Evolutionary conservation across 2,888 invertebrate genomes (phyloP).

Genomic region (Tetrapedia diversipes): DNA sequence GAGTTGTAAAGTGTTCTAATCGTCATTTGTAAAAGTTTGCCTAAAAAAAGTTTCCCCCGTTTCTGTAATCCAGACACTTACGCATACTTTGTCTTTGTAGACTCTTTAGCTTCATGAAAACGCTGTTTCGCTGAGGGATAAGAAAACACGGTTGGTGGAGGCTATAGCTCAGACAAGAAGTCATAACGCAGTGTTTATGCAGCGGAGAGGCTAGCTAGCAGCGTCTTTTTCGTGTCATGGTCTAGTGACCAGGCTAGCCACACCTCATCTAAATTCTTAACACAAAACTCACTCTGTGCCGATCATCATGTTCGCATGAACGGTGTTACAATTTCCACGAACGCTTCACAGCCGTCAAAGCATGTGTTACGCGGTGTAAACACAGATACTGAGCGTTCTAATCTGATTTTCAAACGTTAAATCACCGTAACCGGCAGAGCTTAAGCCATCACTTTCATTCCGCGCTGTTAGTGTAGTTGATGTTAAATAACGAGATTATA

Average conservation of each 20-base stretch:
- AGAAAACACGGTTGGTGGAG: conserved; percentile 9
- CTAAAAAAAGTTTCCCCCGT: neutral
- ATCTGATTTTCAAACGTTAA: conserved; percentile 8
- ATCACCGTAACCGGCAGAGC: neutral
- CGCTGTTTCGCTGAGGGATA: conserved; percentile 17
- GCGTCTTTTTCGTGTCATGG: conserved; percentile 76
- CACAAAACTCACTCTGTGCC: conserved; percentile 42
- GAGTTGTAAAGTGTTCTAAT: neutral
- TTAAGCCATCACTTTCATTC: neutral
- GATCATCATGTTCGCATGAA: conserved; percentile 41
- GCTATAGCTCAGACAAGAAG: conserved; percentile 55
- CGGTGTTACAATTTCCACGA: conserved; percentile 36
- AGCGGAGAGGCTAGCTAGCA: conserved; percentile 68
- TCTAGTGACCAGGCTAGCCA: conserved; percentile 75
- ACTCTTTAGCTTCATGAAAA: conserved; percentile 31
- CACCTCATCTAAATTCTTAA: conserved; percentile 76
- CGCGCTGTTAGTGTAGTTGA: too few relatives aligned
- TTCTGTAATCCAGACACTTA: neutral
- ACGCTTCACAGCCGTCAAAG: conserved; percentile 1
- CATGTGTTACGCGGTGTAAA: conserved; percentile 7
- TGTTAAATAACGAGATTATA: neutral
- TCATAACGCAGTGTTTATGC: conserved; percentile 70
- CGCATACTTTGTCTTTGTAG: neutral
- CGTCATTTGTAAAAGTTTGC: too few relatives aligned
- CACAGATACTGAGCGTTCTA: neutral